Percentiles rank a stretch among this genome's conserved stretches.
phyloP scores from a whole-genome alignment of 2,888 invertebrate genomes.

The Polydrusus pterygomalis region DNA sequence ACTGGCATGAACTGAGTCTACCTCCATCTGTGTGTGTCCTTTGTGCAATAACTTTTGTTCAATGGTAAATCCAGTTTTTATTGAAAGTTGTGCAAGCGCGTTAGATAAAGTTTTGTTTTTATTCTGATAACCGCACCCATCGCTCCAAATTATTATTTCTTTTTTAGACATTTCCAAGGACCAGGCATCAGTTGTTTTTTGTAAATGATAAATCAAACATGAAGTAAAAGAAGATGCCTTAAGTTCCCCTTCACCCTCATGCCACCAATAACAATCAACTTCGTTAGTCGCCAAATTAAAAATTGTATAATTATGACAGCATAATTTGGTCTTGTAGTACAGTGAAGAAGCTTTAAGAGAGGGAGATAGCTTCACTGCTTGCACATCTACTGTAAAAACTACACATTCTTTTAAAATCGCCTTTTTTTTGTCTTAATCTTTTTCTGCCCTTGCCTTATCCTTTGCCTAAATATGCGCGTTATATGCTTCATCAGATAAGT shows the following conservation, averaged over 20 bases:
- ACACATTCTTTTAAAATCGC: background rate
- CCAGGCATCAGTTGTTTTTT: background rate
- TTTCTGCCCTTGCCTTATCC: background rate
- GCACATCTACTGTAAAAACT: no score
- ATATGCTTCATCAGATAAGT: background rate
- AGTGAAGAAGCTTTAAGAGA: background rate
- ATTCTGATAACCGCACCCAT: background rate
- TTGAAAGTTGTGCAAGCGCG: background rate
- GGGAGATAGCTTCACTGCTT: background rate
- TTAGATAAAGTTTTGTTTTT: constrained; percentile 5
- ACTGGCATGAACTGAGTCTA: no score
- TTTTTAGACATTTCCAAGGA: background rate
- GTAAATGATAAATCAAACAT: no score
- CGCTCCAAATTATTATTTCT: background rate
- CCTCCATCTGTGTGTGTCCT: background rate
- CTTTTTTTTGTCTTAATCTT: background rate
- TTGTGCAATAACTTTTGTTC: background rate
- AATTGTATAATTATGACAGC: no score
- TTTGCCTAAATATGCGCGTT: background rate
- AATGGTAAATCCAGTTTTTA: background rate
- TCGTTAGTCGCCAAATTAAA: no score
- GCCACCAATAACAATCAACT: background rate
- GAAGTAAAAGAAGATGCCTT: background rate
- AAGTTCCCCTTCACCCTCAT: background rate
- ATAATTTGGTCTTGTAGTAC: background rate